These are phyloP conservation scores for Mormyrops attenuatus DNA, from an alignment of 2,797 vertebrate genomes.

Conservation along the genomic window DNA sequence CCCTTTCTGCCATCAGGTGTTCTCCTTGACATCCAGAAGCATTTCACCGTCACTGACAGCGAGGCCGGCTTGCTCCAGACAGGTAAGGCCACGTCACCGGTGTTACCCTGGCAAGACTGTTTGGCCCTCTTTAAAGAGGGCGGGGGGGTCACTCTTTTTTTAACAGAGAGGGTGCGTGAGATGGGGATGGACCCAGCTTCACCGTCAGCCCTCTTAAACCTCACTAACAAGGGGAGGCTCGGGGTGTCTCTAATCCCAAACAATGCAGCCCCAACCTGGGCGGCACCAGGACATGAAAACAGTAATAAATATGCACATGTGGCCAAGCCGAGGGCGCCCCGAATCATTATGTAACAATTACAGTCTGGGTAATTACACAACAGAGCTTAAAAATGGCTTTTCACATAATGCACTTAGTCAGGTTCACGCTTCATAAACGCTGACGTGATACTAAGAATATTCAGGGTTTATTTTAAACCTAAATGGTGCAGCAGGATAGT, in stretches of 20 bases:
- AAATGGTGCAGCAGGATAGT: background rate
- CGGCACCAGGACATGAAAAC: background rate
- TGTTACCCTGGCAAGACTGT: slow-evolving; percentile 13
- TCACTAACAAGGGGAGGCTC: background rate
- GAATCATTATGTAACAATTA: background rate
- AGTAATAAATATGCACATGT: background rate
- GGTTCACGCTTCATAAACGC: background rate
- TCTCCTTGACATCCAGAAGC: slow-evolving; percentile 85
- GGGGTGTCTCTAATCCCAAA: background rate
- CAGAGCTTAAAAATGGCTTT: background rate
- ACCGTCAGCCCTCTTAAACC: background rate
- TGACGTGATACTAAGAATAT: background rate
- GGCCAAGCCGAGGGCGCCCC: background rate
- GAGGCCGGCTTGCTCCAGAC: slow-evolving; percentile 85
- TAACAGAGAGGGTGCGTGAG: background rate
- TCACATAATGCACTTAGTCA: background rate
- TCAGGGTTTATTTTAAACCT: background rate
- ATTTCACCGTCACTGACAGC: slow-evolving; percentile 81
- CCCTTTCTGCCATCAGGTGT: slow-evolving; percentile 67
- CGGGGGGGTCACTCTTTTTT: background rate
- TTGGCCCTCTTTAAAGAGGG: background rate
- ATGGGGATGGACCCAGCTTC: background rate
- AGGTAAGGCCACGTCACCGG: slow-evolving; percentile 64
- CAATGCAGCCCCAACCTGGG: background rate
- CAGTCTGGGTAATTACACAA: background rate